Conservation (phyloP, 2,113 vertebrate genomes). For the Erythrocercus mccallii region DNA sequence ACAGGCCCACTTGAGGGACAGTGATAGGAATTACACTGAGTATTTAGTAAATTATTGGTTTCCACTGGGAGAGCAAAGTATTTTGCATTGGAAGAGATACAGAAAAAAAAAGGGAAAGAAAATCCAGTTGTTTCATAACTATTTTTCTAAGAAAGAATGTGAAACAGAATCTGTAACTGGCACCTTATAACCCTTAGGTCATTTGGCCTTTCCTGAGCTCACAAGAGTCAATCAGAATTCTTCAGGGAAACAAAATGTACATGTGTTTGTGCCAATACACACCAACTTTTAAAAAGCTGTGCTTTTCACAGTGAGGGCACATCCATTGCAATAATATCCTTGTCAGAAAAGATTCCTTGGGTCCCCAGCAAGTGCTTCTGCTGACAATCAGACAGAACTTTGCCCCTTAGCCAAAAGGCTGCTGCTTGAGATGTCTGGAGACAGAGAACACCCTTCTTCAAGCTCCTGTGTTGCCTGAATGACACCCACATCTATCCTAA, state of each 20-base stretch:
- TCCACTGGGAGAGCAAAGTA: constrained; percentile 35
- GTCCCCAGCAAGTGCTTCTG: neutral
- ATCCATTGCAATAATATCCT: neutral
- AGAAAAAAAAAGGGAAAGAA: neutral
- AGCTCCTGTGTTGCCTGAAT: neutral
- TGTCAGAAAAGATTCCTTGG: neutral
- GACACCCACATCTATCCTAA: neutral
- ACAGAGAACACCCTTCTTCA: neutral
- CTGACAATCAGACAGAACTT: neutral
- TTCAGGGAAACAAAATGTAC: neutral
- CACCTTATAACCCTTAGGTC: constrained; percentile 47
- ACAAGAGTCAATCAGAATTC: neutral
- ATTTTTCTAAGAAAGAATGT: constrained; percentile 61
- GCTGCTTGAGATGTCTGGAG: neutral
- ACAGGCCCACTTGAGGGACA: neutral
- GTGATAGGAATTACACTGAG: constrained; percentile 38
- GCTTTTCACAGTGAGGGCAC: neutral
- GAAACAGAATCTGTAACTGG: constrained; percentile 49
- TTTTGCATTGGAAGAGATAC: constrained; percentile 31
- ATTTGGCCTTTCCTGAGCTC: constrained; percentile 15
- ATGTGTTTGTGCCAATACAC: neutral
- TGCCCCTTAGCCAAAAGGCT: neutral
- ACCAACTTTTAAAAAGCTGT: neutral
- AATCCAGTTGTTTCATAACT: constrained; percentile 42
- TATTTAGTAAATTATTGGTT: constrained; percentile 47